Base-by-base conservation (phyloP, 2,797 vertebrate genomes). In the Cossypha niveicapilla region DNA sequence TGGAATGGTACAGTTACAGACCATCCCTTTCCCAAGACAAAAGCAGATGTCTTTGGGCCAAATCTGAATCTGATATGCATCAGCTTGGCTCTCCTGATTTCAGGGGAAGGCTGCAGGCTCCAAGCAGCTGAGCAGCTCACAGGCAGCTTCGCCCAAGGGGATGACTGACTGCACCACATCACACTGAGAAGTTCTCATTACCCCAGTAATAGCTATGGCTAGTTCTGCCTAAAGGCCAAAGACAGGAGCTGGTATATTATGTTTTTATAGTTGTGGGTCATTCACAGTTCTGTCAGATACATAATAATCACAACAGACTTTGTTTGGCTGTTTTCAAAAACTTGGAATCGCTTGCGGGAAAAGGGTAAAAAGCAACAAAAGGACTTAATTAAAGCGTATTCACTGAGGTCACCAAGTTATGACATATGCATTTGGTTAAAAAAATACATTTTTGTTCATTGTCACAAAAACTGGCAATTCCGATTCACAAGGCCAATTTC, bases 361-460 rank as follows among this genome's bases (percentile, higher is more conserved):
- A 68, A 18, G 90, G 62, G 76, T 86, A 79, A 93, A 92, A 94
- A 94, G 79, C 62, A 96, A 94, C 94, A 96, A 96, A 96, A 93
- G 92, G 86, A 94, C 77, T 94, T 94, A 96, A 96, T 96, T 96
- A 96, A 92, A 93, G 35, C 0, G 1, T 25, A 90, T 84, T 90
- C 57, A 67, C 86, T 90, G 95, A 94, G 95, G 96, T 96, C 94
- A 86, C 93, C 10, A 27, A 88, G 86, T 91, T 94, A 96, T 65
- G 94, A 95, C 96, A 80, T 80, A 95, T 90, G 83, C 53, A 47
- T 91, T 91, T 82, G 80, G 94, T 94, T 94, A 35, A 53, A 93
- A 97, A 93, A 89, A 93, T 92, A 86, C 86, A 93, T 96, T 93
- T 93, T 86, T 92, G 84, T 93, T 95, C 95, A 47, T 88, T 86